Evolutionary conservation across 2,888 invertebrate genomes (phyloP), one percentile per base, ranked within the genome.

Genomic region (Rotaria sp.): DNA sequence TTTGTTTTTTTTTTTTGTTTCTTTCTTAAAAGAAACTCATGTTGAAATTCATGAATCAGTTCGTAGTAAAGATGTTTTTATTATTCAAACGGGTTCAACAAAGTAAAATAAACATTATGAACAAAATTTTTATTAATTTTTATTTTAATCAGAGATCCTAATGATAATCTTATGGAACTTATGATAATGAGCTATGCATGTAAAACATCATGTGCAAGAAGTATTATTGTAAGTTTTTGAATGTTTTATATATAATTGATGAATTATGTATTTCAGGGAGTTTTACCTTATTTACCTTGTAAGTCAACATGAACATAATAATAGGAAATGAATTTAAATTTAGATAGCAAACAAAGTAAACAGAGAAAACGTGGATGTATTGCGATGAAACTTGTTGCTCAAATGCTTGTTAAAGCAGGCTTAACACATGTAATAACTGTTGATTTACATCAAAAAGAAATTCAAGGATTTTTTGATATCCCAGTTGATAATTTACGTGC

Each of bases 391-490:
- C 93, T 99, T 18, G 92, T 99, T 85, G 98, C 99, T 3, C 92
- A 96, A 92, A 97, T 99, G 97, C 95, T 99, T 94, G 96, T 96
- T 91, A 96, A 96, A 91, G 91, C 93, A 87, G 93, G 92, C 92
- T 88, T 87, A 84, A 85, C 84, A 55, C 97, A 98, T 89, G 94
- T 99, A 87, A 99, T 99, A 88, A 99, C 99, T 2, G 96, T 99
- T 96, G 99, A 99, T 91, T 93, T 99, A 74, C 98, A 99, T 91
- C 97, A 97, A 90, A 99, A 99, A 90, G 99, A 99, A 93, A 97
- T 99, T 88, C 99, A 99, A 91, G 99, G 98, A n/a, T 99, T 99
- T 92, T 99, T 97, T 90, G 96, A 97, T 90, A 96, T 97, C 90
- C 98, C 98, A 0, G 97, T 99, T 21, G 99, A 99, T 91, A 99